These are phyloP conservation scores for Agrilus mali DNA, from an alignment of 2,888 invertebrate species.

Conservation along the genomic window DNA sequence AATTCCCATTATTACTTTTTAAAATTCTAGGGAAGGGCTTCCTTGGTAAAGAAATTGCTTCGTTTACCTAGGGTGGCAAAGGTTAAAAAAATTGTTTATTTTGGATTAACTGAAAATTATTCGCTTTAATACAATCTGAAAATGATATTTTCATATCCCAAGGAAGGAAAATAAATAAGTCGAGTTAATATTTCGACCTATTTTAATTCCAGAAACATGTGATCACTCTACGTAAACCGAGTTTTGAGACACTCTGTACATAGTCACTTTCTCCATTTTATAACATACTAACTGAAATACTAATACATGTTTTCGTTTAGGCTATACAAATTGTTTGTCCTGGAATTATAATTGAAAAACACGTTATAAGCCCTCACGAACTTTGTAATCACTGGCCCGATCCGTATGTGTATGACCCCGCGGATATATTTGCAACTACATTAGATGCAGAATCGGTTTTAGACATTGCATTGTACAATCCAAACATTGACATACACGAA, in stretches of 20 bases:
- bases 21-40: no score
- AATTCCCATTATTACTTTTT: no score
- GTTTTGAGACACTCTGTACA: slow-evolving; percentile 3
- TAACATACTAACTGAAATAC: neutral
- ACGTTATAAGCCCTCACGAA: slow-evolving; percentile 49
- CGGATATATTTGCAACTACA: slow-evolving; percentile 29
- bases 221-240: no score
- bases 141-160: no score
- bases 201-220: no score
- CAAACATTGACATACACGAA: slow-evolving; percentile 38
- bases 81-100: no score
- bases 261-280: neutral
- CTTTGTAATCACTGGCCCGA: slow-evolving; percentile 33
- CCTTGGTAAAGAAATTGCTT: no score
- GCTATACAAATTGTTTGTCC: slow-evolving; percentile 53
- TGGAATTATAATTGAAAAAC: slow-evolving; percentile 50
- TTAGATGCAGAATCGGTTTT: slow-evolving; percentile 32
- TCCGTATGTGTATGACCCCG: slow-evolving; percentile 32
- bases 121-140: no score
- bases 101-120: no score
- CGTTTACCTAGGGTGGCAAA: no score
- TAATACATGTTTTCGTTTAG: slow-evolving; percentile 24
- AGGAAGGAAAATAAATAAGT: no score
- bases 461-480: slow-evolving; percentile 34
- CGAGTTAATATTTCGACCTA: no score